Base-by-base conservation (phyloP, 2,797 vertebrate species). In the Karalla daura region DNA sequence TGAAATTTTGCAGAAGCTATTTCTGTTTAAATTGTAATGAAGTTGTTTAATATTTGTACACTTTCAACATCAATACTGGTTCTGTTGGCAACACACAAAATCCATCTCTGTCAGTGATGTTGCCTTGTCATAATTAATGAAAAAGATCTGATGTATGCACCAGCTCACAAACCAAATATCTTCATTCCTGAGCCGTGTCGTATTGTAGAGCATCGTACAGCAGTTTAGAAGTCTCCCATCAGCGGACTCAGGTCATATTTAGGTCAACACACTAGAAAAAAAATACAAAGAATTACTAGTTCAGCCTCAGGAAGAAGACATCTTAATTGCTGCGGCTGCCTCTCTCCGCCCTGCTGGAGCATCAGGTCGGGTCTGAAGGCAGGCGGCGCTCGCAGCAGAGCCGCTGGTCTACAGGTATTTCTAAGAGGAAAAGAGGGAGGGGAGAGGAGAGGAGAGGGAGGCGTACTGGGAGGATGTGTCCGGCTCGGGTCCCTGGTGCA, bases 401-500 rank as follows among this genome's bases (percentile, higher is more conserved):
- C 56, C 47, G 44, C 20, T 73, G 58, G 78, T 69, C 56, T 63
- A 30, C 49, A 63, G 47, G 33, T 52, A 61, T 61, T 53, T 17
- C 7, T 30, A 33, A 30, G n/a, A n/a, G 9, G 5, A n/a, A 32
- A 17, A 28, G 24, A 44, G 58, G 47, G 23, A 51, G 30, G 46
- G 25, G n/a, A 30, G 15, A 55, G 33, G n/a, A 30, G 15, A 55
- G 33, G 58, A 69, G 66, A 68, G 51, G 62, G 49, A 56, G 47
- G 61, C 45, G 59, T 71, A 63, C n/a, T 43, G 68, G 70, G 56
- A 64, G 51, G 70, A 80, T 66, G 74, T 85, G 80, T 91, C 86
- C 81, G 79, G 70, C 71, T 81, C 53, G 79, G 77, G 76, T 92
- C 87, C 85, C 87, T 63, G 40, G 73, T 85, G 88, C 76, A 80